Conservation (phyloP, 1,140 invertebrate species). For the Sitophilus oryzae region DNA sequence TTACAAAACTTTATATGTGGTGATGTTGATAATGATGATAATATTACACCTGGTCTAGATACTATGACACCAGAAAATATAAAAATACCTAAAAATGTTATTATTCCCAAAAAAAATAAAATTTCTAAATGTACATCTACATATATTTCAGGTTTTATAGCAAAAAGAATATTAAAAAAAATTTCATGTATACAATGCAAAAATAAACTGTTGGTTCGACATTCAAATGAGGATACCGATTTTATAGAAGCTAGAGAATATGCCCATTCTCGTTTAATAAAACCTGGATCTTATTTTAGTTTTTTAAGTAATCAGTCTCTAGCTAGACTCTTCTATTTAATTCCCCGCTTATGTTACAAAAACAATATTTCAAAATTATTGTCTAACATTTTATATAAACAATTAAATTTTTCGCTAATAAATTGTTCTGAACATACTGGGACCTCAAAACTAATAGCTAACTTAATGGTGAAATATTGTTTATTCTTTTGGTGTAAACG, state of each 20-base stretch:
- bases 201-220: background rate
- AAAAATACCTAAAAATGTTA: too few species aligned
- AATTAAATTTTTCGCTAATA: background rate
- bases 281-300: background rate
- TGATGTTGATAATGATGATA: background rate
- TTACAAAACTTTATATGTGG: conserved; percentile 10
- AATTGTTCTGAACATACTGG: background rate
- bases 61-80: background rate
- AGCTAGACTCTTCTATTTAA: background rate
- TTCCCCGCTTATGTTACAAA: background rate
- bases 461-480: too few species aligned
- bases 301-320: background rate
- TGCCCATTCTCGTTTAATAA: background rate
- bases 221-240: too few species aligned
- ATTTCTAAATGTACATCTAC: background rate
- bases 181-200: background rate
- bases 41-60: background rate
- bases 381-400: background rate
- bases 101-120: background rate
- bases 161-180: background rate
- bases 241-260: background rate
- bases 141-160: background rate
- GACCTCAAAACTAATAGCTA: too few species aligned
- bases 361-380: background rate
- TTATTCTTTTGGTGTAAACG: too few species aligned